phyloP scores from a whole-genome alignment of 2,797 vertebrate genomes.

The Typhlichthys subterraneus region DNA sequence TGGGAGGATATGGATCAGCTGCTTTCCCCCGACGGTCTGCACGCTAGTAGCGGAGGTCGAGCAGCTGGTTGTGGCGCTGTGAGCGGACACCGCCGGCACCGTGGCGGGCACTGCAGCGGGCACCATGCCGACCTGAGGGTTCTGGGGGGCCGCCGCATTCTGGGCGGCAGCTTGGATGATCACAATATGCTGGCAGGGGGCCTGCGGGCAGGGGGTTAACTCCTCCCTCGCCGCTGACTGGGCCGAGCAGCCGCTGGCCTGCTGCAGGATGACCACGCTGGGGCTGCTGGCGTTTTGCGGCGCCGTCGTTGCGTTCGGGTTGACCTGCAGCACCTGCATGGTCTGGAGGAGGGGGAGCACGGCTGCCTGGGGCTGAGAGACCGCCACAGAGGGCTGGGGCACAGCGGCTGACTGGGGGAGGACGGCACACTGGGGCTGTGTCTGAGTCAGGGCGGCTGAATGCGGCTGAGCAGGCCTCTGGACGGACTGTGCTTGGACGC shows the following conservation, averaged over 20 bases:
- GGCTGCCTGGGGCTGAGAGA: slow-evolving; percentile 75
- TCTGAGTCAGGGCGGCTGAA: slow-evolving; percentile 60
- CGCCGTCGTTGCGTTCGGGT: slow-evolving; percentile 80
- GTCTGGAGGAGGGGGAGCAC: slow-evolving; percentile 91
- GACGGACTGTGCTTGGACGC: slow-evolving; percentile 66
- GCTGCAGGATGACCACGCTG: slow-evolving; percentile 95
- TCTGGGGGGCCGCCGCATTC: slow-evolving; percentile 81
- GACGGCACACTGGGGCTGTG: slow-evolving; percentile 65
- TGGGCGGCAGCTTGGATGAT: slow-evolving; percentile 95
- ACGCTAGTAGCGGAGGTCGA: slow-evolving; percentile 75
- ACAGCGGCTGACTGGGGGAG: slow-evolving; percentile 68
- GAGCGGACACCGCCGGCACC: slow-evolving; percentile 75
- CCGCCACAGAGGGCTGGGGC: slow-evolving; percentile 63
- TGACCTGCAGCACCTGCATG: slow-evolving; percentile 97
- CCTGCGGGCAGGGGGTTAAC: slow-evolving; percentile 78
- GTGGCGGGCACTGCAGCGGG: slow-evolving; percentile 73
- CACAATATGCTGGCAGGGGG: slow-evolving; percentile 94
- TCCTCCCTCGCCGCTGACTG: slow-evolving; percentile 87
- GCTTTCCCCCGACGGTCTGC: slow-evolving; percentile 91
- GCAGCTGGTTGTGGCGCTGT: slow-evolving; percentile 72
- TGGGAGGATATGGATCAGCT: slow-evolving; percentile 95
- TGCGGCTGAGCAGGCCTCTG: slow-evolving; percentile 63
- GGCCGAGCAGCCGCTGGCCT: slow-evolving; percentile 82
- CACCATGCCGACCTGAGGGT: slow-evolving; percentile 80
- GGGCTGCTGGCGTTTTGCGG: slow-evolving; percentile 84